Evolutionary conservation across 2,888 invertebrate species (phyloP), one percentile per base, ranked within the genome.

Genomic region (Tipula unca): DNA sequence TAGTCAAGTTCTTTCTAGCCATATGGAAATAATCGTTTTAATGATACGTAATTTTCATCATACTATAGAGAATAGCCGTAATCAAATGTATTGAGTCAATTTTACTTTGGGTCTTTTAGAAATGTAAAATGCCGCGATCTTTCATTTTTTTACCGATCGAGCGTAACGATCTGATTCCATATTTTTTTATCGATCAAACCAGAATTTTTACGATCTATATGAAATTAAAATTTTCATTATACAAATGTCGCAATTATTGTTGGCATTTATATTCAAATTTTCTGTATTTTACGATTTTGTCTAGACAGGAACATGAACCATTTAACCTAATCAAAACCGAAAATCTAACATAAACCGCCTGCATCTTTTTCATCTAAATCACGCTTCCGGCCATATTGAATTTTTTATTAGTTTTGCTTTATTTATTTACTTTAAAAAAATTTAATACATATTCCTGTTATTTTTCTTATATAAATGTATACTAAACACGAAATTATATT

Each of bases 391-490:
- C 25, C 25, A 10, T 13, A 25, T 25, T 48, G 17, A 39, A 39
- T 39, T 5, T 35, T 14, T 17, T 17, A 48, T 48, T 48, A 36
- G 85, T 29, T 54, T n/a, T 86, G 83, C 85, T 69, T 13, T 85
- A 87, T 87, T 87, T 85, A 87, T 87, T 85, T 87, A 86, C 17
- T 48, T 48, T 48, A 48, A 17, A 48, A 48, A 48, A 48, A 17
- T 13, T 48, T 84, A 32, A 35, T 29, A 32, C 32, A 32, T 32
- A 32, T 82, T 82, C 1, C 13, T 69, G 1, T 29, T 32, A 35
- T 35, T 10, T 3, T 35, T 84, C 3, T 83, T 83, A 13, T 83
- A n/a, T n/a, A n/a, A n/a, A n/a, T 32, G 32, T 32, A 6, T 32
- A 6, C 6, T 6, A 32, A n/a, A 32, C 35, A 84, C 10, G 2